Base-by-base conservation (phyloP, 2,113 vertebrate genomes). In the Monopterus albus region DNA sequence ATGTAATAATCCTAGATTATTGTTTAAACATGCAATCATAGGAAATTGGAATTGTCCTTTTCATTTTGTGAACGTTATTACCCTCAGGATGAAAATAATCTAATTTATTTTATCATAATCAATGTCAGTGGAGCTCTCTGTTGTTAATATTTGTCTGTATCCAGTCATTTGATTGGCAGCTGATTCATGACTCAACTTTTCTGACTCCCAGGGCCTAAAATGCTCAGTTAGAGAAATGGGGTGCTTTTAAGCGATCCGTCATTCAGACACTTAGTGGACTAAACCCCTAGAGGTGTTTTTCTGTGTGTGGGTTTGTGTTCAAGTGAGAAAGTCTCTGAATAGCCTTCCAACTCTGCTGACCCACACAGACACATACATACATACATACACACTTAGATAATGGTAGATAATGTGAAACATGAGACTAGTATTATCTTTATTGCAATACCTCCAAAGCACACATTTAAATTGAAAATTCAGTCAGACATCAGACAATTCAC, bases 191-290 rank as follows among this genome's bases (percentile, higher is more conserved):
- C 52, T 75, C 56, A 25, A 1, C 42, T 36, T 23, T 25, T 45
- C 58, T 18, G 12, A 28, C 29, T 59, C 36, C 1, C 11, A 35
- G 23, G 52, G 31, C 64, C 64, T 13, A 15, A 84, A 78, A 76
- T 61, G 69, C 72, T 56, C 72, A 68, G 71, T 72, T 55, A 52
- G 66, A 62, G 52, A 75, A 86, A 81, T 86, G 82, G 66, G 50
- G 77, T 83, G 56, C 36, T 75, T 81, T 92, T 72, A 80, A 65
- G 35, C 63, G 75, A 69, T 33, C 75, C 85, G 81, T 81, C 84
- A 88, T 29, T 89, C 84, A 78, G 51, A 75, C 59, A 69, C 29
- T 61, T 51, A 74, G 52, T 60, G 57, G 20, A 53, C 61, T 52
- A n/a, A 21, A 38, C 31, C 72, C 40, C 38, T 31, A 3, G 7